Evolutionary conservation across 2,113 vertebrate species (phyloP).

Genomic region (Picathartes gymnocephalus): DNA sequence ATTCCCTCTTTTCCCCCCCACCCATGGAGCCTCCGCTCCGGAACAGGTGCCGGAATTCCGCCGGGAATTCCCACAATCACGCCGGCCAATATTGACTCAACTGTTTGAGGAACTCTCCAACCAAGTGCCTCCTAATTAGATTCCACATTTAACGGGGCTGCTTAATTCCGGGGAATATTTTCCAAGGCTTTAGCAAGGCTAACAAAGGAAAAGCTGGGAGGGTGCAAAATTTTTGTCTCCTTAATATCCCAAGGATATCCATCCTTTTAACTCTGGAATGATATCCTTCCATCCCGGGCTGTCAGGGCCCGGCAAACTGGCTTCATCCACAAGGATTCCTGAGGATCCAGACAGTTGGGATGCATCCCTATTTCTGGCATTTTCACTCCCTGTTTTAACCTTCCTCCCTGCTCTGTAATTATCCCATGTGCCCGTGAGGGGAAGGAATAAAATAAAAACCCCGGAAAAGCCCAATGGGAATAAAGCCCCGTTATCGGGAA

Average conservation of each 20-base stretch:
- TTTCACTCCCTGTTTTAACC: background rate
- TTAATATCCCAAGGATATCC: background rate
- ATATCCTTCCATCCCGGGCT: background rate
- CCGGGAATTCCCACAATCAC: conserved; percentile 6
- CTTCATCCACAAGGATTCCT: background rate
- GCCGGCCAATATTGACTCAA: conserved; percentile 26
- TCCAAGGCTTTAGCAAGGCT: conserved; percentile 20
- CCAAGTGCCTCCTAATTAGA: conserved; percentile 56
- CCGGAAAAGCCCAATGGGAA: background rate
- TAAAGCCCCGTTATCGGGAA: background rate
- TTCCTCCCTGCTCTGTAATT: background rate
- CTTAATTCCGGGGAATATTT: conserved; percentile 52
- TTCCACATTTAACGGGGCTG: conserved; percentile 9
- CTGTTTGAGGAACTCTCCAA: conserved; percentile 48
- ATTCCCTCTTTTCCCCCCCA: background rate
- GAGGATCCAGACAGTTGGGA: rapidly evolving
- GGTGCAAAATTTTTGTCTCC: background rate
- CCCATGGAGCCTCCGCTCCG: background rate
- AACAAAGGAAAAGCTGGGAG: background rate
- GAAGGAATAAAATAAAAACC: background rate
- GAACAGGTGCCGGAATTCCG: background rate
- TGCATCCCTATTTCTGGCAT: background rate
- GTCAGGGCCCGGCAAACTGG: background rate
- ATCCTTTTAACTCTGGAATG: background rate
- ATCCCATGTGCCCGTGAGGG: background rate